These are phyloP conservation scores for Mythimna lalbum DNA, from an alignment of 2,888 invertebrate species.

Conservation along the genomic window DNA sequence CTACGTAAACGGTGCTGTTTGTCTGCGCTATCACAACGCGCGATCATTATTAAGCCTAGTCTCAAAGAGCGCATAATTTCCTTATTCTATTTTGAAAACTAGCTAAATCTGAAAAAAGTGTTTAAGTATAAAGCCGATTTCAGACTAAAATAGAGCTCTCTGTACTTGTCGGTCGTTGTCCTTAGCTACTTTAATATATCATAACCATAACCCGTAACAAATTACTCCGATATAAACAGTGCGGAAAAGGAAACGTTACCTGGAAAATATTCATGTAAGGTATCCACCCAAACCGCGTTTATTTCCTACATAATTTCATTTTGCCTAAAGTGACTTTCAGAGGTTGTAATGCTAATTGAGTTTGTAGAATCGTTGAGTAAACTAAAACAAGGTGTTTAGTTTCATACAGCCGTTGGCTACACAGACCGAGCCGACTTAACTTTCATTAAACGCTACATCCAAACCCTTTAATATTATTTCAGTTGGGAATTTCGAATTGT, in stretches of 20 bases:
- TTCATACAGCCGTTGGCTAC: slow-evolving; percentile 78
- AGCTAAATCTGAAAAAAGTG: slow-evolving; percentile 7
- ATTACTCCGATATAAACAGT: slow-evolving; percentile 52
- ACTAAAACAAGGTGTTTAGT: slow-evolving; percentile 82
- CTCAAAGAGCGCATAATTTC: slow-evolving; percentile 12
- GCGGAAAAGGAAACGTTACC: slow-evolving; percentile 47
- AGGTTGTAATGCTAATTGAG: slow-evolving; percentile 82
- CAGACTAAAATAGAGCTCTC: slow-evolving; percentile 5
- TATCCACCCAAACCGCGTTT: slow-evolving; percentile 55
- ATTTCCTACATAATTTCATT: slow-evolving; percentile 71
- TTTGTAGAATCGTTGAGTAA: slow-evolving; percentile 81
- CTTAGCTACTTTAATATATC: slow-evolving; percentile 43
- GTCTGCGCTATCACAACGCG: neutral
- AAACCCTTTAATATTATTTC: slow-evolving; percentile 74
- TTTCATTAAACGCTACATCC: slow-evolving; percentile 75
- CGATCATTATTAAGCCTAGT: slow-evolving; percentile 27
- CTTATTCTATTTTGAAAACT: slow-evolving; percentile 9
- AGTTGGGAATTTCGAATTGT: slow-evolving; percentile 60
- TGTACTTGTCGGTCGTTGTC: slow-evolving; percentile 29
- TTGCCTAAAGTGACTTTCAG: slow-evolving; percentile 75
- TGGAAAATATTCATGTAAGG: slow-evolving; percentile 57
- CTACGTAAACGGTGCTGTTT: slow-evolving; percentile 15
- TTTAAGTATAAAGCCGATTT: slow-evolving; percentile 7
- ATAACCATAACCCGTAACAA: slow-evolving; percentile 48
- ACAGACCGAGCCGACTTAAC: slow-evolving; percentile 69